Evolutionary conservation across 2,888 invertebrate genomes (phyloP).

Genomic region (Erebia aethiops): DNA sequence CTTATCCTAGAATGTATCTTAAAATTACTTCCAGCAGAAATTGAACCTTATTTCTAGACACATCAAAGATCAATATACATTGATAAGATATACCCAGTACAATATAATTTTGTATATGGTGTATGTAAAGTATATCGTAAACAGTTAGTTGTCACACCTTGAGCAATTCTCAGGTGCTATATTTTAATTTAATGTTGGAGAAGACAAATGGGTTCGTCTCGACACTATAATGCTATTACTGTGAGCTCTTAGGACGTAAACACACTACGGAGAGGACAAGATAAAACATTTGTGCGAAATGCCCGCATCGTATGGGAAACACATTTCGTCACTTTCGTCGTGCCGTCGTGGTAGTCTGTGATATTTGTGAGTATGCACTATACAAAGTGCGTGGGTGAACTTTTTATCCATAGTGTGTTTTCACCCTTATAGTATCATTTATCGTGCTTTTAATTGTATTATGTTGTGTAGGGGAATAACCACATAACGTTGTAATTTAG

Average conservation of each 20-base stretch:
- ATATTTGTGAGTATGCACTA: too few species aligned
- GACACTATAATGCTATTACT: conserved; percentile 20
- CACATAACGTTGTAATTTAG: conserved; percentile 10
- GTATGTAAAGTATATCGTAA: conserved; percentile 19
- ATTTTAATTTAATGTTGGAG: conserved; percentile 35
- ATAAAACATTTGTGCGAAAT: too few species aligned
- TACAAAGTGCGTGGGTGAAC: too few species aligned
- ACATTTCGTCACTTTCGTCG: too few species aligned
- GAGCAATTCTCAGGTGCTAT: conserved; percentile 27
- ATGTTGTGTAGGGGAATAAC: conserved; percentile 5
- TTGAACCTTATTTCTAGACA: background rate
- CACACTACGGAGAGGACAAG: too few species aligned
- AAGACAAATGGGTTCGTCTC: conserved; percentile 33
- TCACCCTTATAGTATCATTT: conserved; percentile 8
- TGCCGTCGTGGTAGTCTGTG: too few species aligned
- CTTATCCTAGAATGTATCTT: background rate
- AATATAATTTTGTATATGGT: background rate
- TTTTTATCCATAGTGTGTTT: too few species aligned
- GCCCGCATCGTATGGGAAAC: too few species aligned
- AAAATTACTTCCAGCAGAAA: background rate
- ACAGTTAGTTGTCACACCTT: conserved; percentile 25
- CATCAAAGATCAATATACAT: background rate
- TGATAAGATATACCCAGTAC: background rate
- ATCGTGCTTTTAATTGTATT: conserved; percentile 9
- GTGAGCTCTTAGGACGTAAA: background rate